Evolutionary conservation across 2,888 invertebrate species (phyloP), one percentile per base, ranked within the genome.

Genomic region (Hirtodrosophila cameraria): DNA sequence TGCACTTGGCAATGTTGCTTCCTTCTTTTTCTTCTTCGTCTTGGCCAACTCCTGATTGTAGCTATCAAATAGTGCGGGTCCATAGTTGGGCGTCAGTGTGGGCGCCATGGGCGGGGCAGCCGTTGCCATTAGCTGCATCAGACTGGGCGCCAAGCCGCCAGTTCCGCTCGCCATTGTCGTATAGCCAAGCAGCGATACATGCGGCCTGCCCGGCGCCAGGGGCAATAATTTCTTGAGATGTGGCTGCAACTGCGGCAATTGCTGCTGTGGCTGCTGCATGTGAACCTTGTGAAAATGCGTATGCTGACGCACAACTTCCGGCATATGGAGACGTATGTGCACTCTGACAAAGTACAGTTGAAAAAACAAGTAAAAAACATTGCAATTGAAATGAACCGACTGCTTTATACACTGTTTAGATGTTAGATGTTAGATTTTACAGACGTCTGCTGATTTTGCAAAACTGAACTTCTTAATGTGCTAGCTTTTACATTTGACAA

Each of bases 261-360:
- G 49, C 33, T 2, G 36, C 41, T 9, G 74, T 31, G 27, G 63
- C 30, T 36, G 69, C n/a, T 71, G 67, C 12, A 73, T 77, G 60
- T 79, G 81, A 39, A 77, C 72, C 53, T 87, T 88, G 55, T 87
- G 85, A 30, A 72, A 64, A 48, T 85, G 87, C 42, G 86, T 79
- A n/a, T 83, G 76, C 62, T 87, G 61, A 20, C 87, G 76, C 59
- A 79, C 75, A 41, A 81, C 54, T 33, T 88, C 85, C 49, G 87
- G 87, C 88, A 89, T 87, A 46, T 88, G 88, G 13, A 89, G 71
- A 27, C 89, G 88, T 33, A 89, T 89, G 63, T 89, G 88, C 2
- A 89, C 88, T 50, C 88, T 89, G 54, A 0, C 30, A 33, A 18
- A 13, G 33, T n/a, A 7, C 8, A 25, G 27, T 7, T 1, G 23